phyloP scores from a whole-genome alignment of 2,797 vertebrate species.

The Hippoglossus hippoglossus region DNA sequence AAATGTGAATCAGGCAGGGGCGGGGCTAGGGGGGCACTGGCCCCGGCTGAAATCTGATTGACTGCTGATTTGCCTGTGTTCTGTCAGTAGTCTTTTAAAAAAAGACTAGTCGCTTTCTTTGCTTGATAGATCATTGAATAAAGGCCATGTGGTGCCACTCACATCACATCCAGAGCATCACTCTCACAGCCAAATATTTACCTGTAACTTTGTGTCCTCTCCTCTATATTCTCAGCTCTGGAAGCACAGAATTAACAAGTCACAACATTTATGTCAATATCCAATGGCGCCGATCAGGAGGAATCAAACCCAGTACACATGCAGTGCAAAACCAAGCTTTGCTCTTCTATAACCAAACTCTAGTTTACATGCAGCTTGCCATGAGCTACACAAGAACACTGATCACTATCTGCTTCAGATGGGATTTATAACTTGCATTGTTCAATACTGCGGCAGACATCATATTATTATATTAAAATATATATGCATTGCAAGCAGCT shows the following conservation, averaged over 20 bases:
- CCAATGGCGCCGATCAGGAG: slow-evolving; percentile 30
- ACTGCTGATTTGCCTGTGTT: too few relatives aligned
- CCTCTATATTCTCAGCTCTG: slow-evolving; percentile 77
- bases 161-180: slow-evolving; percentile 45
- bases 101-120: too few relatives aligned
- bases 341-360: slow-evolving; percentile 7
- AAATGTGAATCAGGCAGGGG: too few relatives aligned
- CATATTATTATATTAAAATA: background rate
- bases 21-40: too few relatives aligned
- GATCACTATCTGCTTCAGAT: background rate
- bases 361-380: slow-evolving; percentile 32
- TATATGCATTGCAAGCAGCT: too few relatives aligned
- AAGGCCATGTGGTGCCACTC: slow-evolving; percentile 52
- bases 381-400: background rate
- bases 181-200: slow-evolving; percentile 70
- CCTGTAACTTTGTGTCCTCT: slow-evolving; percentile 74
- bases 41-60: too few relatives aligned
- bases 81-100: too few relatives aligned
- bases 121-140: slow-evolving; percentile 8
- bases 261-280: slow-evolving; percentile 47
- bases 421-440: background rate
- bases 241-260: slow-evolving; percentile 79
- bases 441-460: background rate
- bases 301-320: slow-evolving; percentile 35
- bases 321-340: slow-evolving; percentile 41